Evolutionary conservation across 1,140 invertebrate genomes (phyloP).

Genomic region (Halictus rubicundus): DNA sequence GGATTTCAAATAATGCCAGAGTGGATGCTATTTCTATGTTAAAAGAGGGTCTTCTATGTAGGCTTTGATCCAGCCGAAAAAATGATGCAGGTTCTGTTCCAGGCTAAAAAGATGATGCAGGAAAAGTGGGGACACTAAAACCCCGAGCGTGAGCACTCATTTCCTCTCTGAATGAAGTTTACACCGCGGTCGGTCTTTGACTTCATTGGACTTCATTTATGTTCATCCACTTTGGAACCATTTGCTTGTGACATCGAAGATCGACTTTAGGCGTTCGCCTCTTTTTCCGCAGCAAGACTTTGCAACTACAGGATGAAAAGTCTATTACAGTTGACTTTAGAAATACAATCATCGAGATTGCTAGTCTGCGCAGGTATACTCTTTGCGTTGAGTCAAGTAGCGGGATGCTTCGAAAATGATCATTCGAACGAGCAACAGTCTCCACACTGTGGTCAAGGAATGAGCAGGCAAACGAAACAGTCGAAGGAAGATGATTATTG

Average conservation of each 20-base stretch:
- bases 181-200: neutral
- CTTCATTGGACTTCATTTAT: neutral
- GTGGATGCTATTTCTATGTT: no score
- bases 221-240: neutral
- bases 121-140: no score
- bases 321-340: neutral
- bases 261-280: neutral
- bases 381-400: neutral
- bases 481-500: neutral
- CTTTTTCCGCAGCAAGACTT: neutral
- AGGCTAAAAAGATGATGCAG: no score
- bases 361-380: neutral
- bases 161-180: no score
- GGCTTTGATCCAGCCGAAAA: no score
- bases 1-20: no score
- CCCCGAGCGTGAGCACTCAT: no score
- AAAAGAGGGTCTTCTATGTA: no score
- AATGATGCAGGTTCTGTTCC: no score
- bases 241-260: neutral
- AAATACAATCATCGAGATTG: neutral
- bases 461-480: neutral
- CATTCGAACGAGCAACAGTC: neutral
- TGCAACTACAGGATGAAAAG: neutral
- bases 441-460: neutral
- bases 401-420: neutral